Evolutionary conservation across 2,113 vertebrate species (phyloP).

Genomic region (Trachemys scripta): DNA sequence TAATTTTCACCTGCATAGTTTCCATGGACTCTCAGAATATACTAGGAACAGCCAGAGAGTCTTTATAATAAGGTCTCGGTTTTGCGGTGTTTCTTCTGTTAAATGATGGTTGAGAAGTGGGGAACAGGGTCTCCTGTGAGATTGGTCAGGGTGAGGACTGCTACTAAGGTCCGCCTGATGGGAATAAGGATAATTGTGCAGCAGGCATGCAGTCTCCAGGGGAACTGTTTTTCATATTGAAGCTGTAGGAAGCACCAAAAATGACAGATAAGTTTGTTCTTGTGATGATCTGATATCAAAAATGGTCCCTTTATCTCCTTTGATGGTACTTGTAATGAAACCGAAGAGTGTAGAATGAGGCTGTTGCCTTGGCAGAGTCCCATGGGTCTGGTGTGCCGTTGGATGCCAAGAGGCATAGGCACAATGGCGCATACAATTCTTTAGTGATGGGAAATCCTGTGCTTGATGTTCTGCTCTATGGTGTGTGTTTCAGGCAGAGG

Average conservation of each 20-base stretch:
- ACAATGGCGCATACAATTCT: background rate
- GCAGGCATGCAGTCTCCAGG: background rate
- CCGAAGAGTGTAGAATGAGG: background rate
- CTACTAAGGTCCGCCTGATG: background rate
- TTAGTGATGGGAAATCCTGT: background rate
- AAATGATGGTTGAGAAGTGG: background rate
- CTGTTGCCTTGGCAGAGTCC: background rate
- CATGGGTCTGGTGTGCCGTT: background rate
- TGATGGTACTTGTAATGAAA: background rate
- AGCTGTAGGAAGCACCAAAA: background rate
- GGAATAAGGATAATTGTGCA: background rate
- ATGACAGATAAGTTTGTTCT: background rate
- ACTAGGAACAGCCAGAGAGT: background rate
- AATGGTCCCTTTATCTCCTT: background rate
- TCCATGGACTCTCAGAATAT: background rate
- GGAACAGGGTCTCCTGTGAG: background rate
- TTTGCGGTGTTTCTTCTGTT: background rate
- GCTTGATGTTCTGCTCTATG: background rate
- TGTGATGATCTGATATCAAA: background rate
- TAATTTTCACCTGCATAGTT: background rate
- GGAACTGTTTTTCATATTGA: background rate
- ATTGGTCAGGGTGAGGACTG: background rate
- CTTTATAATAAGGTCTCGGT: background rate
- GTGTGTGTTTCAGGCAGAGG: constrained; percentile 88
- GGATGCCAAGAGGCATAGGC: background rate